A percentile compares a stretch with the other conserved stretches of the same genome.
These are phyloP conservation scores for Anableps anableps DNA, from an alignment of 2,797 vertebrate species.

Conservation along the genomic window DNA sequence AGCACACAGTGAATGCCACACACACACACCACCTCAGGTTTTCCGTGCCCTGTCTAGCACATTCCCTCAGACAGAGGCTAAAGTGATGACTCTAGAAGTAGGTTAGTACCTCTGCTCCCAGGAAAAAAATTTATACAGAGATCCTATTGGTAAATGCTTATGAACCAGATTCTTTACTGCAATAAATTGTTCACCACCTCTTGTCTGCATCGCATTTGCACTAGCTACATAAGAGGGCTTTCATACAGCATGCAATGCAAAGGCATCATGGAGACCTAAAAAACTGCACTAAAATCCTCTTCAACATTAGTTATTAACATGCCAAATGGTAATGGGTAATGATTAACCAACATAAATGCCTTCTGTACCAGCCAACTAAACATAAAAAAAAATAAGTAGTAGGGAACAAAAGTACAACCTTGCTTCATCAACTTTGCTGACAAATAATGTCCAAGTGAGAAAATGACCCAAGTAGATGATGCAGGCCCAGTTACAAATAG, in stretches of 20 bases:
- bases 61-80: constrained; percentile 35
- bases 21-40: constrained; percentile 12
- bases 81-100: constrained; percentile 64
- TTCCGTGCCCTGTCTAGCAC: constrained; percentile 20
- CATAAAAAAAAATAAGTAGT: background rate
- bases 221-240: background rate
- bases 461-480: background rate
- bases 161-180: constrained; percentile 46
- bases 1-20: constrained; percentile 30
- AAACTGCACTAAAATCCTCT: background rate
- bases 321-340: background rate
- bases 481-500: background rate
- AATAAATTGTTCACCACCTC: constrained; percentile 29
- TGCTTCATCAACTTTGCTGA: background rate
- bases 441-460: background rate
- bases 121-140: constrained; percentile 69
- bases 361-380: background rate
- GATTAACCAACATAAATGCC: background rate
- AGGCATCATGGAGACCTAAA: background rate
- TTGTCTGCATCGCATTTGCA: constrained; percentile 32
- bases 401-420: background rate
- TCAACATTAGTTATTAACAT: background rate
- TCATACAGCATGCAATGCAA: background rate
- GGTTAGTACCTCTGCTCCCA: constrained; percentile 61
- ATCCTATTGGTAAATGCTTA: constrained; percentile 58